A percentile compares a stretch with the other conserved stretches of the same genome.
These are phyloP conservation scores for Eustalomyia histrio DNA, from an alignment of 2,888 invertebrate species.

Conservation along the genomic window DNA sequence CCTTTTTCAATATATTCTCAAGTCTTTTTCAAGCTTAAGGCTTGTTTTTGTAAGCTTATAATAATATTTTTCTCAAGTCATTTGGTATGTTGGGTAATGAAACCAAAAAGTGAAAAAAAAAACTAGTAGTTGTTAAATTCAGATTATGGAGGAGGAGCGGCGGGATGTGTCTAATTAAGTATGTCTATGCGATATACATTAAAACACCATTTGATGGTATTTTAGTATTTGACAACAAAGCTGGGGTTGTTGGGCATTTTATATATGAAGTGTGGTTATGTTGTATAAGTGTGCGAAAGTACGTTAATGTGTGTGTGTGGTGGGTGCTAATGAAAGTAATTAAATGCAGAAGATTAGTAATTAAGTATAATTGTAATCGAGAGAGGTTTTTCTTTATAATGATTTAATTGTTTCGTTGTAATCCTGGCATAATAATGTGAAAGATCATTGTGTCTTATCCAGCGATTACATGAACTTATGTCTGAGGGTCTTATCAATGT, in stretches of 20 bases:
- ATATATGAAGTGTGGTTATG: background rate
- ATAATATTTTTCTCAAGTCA: too few species aligned
- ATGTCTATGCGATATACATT: slow-evolving; percentile 2
- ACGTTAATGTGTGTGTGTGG: slow-evolving; percentile 16
- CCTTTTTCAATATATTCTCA: too few species aligned
- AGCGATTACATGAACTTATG: background rate
- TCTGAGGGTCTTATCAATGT: background rate
- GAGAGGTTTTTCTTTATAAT: slow-evolving; percentile 30
- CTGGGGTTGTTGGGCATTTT: slow-evolving; percentile 5
- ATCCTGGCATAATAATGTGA: slow-evolving; percentile 4
- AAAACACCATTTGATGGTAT: background rate
- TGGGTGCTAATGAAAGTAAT: slow-evolving; percentile 42
- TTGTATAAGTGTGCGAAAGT: background rate
- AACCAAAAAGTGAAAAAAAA: background rate
- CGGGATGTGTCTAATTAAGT: background rate
- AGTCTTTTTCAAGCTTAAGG: too few species aligned
- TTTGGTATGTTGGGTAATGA: too few species aligned
- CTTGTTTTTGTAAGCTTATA: too few species aligned
- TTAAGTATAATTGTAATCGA: slow-evolving; percentile 30
- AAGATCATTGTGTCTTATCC: background rate
- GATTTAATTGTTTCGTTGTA: slow-evolving; percentile 29
- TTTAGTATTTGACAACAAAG: background rate
- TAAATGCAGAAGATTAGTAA: slow-evolving; percentile 31
- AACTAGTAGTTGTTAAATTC: slow-evolving; percentile 10
- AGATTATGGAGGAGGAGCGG: background rate